phyloP scores from a whole-genome alignment of 2,113 vertebrate species.

The Trichechus manatus region DNA sequence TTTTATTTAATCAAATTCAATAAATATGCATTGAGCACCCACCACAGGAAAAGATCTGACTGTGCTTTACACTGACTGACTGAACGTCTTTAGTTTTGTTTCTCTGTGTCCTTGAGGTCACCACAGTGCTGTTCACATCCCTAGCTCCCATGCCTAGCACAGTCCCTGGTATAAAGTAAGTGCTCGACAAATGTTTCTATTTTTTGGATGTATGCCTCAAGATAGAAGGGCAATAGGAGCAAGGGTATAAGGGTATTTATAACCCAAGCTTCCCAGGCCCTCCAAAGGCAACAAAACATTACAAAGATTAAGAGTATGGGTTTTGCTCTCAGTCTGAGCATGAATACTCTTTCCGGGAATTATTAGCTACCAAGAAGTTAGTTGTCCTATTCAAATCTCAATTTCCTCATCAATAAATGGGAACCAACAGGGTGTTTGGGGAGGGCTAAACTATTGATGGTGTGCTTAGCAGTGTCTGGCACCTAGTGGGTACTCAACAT shows the following conservation, averaged over 20 bases:
- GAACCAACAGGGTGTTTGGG: neutral
- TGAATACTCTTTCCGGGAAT: neutral
- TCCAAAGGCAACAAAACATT: neutral
- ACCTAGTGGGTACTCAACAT: neutral
- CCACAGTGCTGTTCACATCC: neutral
- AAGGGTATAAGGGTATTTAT: neutral
- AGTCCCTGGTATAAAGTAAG: neutral
- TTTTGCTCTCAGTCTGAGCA: neutral
- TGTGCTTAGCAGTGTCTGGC: neutral
- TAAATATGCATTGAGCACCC: neutral
- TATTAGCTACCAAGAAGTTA: neutral
- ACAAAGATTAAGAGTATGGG: neutral
- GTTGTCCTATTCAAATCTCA: slow-evolving; percentile 23
- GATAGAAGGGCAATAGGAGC: neutral
- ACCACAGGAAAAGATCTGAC: neutral
- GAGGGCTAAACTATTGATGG: neutral
- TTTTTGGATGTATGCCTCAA: neutral
- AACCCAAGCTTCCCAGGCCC: neutral
- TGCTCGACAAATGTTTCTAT: neutral
- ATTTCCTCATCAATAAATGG: slow-evolving; percentile 44
- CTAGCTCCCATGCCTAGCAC: neutral
- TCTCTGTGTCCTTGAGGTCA: neutral
- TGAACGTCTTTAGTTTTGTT: slow-evolving; percentile 20
- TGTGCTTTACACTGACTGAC: neutral
- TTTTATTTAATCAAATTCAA: slow-evolving; percentile 35